Conservation (phyloP, 2,113 vertebrate species). For the Emydura subglobosa region DNA sequence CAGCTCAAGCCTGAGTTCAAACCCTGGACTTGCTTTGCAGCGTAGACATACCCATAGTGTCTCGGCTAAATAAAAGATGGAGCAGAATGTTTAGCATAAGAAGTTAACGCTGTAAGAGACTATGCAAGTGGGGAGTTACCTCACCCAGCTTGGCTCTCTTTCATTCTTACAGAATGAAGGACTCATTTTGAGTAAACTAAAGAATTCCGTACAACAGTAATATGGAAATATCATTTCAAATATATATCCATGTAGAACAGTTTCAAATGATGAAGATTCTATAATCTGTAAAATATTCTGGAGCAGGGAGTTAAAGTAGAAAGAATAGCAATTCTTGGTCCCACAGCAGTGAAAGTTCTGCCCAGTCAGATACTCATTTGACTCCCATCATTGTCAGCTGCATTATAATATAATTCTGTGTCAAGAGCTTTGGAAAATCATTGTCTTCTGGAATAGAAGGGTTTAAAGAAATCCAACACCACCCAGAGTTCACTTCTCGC, state of each 20-base stretch:
- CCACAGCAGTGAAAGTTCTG: background rate
- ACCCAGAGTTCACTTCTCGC: background rate
- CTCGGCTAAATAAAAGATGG: background rate
- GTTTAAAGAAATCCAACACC: background rate
- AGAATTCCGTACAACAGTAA: background rate
- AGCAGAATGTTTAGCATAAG: background rate
- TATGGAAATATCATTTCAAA: background rate
- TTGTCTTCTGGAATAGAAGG: background rate
- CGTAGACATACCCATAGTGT: background rate
- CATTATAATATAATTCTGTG: background rate
- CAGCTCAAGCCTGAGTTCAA: background rate
- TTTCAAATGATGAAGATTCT: background rate
- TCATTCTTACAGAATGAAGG: background rate
- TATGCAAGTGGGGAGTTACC: no score
- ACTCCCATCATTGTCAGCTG: background rate
- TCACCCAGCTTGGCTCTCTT: no score
- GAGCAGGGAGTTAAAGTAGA: background rate
- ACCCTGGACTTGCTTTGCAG: background rate
- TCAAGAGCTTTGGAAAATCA: background rate
- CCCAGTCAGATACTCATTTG: background rate
- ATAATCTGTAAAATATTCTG: background rate
- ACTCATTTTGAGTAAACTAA: background rate
- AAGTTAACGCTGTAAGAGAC: background rate
- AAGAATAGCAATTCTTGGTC: background rate
- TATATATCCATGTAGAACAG: background rate